Conservation (phyloP, 2,113 vertebrate genomes). For the Tonatia bakeri region DNA sequence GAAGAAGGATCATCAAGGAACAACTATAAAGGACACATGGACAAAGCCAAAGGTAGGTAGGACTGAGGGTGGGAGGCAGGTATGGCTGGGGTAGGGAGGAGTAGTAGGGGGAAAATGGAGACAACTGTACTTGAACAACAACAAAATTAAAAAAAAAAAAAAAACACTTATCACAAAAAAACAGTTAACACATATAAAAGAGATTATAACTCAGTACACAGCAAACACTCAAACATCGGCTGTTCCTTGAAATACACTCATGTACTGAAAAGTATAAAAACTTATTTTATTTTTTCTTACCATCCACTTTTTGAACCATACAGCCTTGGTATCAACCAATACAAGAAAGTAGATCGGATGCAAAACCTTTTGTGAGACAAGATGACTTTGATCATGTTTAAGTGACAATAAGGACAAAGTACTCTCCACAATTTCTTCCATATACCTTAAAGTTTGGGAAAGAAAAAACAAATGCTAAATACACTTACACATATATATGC, state of each 20-base stretch:
- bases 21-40: too few relatives aligned
- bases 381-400: conserved; percentile 76
- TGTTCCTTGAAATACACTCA: not conserved
- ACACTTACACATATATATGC: not conserved
- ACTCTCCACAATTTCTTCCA: conserved; percentile 97
- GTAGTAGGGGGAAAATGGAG: too few relatives aligned
- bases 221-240: not conserved
- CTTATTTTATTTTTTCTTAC: conserved; percentile 78
- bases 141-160: too few relatives aligned
- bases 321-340: conserved; percentile 91
- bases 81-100: too few relatives aligned
- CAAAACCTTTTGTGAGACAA: conserved; percentile 80
- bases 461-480: not conserved
- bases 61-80: too few relatives aligned
- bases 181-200: not conserved
- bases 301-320: conserved; percentile 99
- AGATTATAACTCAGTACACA: not conserved
- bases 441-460: conserved; percentile 84
- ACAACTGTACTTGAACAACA: too few relatives aligned
- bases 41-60: too few relatives aligned
- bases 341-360: conserved; percentile 90
- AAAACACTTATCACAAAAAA: too few relatives aligned
- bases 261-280: not conserved
- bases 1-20: too few relatives aligned
- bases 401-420: conserved; percentile 91